phyloP scores from a whole-genome alignment of 2,888 invertebrate species.

The Belgica antarctica region DNA sequence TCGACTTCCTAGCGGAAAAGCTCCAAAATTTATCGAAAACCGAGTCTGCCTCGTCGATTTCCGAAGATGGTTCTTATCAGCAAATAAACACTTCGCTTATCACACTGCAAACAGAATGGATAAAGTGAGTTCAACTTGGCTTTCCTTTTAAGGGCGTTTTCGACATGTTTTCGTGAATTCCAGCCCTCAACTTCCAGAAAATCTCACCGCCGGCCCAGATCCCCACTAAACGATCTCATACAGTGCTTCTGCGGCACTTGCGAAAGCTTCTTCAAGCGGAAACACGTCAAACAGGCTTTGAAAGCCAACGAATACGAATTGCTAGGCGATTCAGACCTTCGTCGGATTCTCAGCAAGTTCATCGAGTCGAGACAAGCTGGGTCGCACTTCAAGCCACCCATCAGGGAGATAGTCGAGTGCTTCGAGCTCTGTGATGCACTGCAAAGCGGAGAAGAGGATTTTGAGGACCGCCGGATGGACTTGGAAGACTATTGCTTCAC shows the following conservation, averaged over 20 bases:
- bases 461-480: neutral
- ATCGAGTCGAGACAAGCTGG: neutral
- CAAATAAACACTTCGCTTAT: neutral
- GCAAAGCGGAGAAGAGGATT: neutral
- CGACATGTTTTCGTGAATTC: neutral
- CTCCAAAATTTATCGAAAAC: neutral
- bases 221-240: constrained; percentile 29
- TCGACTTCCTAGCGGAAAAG: neutral
- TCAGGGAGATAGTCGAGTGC: constrained; percentile 5
- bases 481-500: constrained; percentile 23
- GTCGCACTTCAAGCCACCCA: neutral
- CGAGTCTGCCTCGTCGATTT: too few relatives aligned
- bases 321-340: neutral
- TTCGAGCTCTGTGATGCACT: constrained; percentile 24
- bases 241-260: constrained; percentile 37
- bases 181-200: constrained; percentile 1
- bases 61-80: neutral
- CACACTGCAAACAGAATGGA: neutral
- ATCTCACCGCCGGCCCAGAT: neutral
- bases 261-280: constrained; percentile 32
- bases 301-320: constrained; percentile 25
- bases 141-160: neutral
- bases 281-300: constrained; percentile 10
- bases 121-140: neutral
- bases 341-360: constrained; percentile 20